Conservation (phyloP, 2,797 vertebrate species). For the Hoplostethus atlanticus region DNA sequence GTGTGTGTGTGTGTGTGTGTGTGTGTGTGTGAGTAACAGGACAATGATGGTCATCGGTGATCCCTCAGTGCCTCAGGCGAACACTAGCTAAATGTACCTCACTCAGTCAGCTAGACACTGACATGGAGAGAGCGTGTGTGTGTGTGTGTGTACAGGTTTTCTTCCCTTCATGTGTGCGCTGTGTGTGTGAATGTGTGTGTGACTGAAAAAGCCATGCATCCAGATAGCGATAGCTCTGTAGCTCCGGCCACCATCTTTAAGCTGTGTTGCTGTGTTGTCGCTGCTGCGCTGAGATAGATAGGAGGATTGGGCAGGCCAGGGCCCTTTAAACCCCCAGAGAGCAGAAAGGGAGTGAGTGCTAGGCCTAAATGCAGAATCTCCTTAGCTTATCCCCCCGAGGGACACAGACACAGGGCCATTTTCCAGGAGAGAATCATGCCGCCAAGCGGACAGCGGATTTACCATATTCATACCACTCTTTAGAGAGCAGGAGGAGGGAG, state of each 20-base stretch:
- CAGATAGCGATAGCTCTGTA: slow-evolving; percentile 58
- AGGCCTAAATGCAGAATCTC: slow-evolving; percentile 81
- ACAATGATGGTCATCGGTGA: slow-evolving; percentile 74
- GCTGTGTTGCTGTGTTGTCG: slow-evolving; percentile 53
- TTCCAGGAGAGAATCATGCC: slow-evolving; percentile 83
- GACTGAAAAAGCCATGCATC: slow-evolving; percentile 57
- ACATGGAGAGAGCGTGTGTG: slow-evolving; percentile 52
- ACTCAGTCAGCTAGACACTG: slow-evolving; percentile 68
- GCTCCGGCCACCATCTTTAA: slow-evolving; percentile 71
- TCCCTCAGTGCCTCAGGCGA: slow-evolving; percentile 71
- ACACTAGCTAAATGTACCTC: slow-evolving; percentile 71
- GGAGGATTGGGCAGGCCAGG: slow-evolving; percentile 61
- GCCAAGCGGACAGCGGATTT: slow-evolving; percentile 81
- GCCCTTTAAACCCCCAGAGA: slow-evolving; percentile 75
- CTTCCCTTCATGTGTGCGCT: not conserved
- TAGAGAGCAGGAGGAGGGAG: slow-evolving; percentile 56
- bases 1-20: slow-evolving; percentile 41
- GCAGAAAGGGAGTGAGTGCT: slow-evolving; percentile 69
- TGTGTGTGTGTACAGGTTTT: slow-evolving; percentile 10
- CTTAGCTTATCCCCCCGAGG: slow-evolving; percentile 76
- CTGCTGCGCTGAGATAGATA: slow-evolving; percentile 60
- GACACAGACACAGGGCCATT: slow-evolving; percentile 74
- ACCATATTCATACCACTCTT: slow-evolving; percentile 85
- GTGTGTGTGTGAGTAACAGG: slow-evolving; percentile 44
- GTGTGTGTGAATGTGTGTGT: slow-evolving; percentile 14